Conservation (phyloP, 2,888 invertebrate species). For the Rotaria sp. region DNA sequence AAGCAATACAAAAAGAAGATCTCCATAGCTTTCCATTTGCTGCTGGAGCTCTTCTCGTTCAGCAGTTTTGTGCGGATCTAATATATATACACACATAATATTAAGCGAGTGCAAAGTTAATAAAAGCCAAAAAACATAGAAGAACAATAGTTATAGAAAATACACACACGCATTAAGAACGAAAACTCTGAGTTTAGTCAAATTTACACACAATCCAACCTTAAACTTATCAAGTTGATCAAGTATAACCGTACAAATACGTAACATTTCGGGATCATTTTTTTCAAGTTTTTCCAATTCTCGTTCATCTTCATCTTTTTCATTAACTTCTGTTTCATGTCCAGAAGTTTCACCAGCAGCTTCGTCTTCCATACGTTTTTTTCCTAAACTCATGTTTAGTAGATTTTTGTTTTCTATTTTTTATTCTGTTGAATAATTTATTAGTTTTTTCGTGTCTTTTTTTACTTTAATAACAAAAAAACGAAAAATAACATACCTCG, state of each 20-base stretch:
- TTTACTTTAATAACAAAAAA: not conserved
- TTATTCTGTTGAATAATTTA: not conserved
- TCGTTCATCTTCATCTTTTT: slow-evolving; percentile 63
- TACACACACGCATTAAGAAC: not conserved
- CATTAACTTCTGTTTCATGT: slow-evolving; percentile 50
- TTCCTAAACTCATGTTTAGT: not conserved
- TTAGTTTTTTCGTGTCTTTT: not conserved
- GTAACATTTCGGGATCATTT: slow-evolving; percentile 60
- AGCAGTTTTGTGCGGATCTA: not conserved
- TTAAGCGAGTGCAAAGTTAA: not conserved
- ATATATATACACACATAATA: not conserved
- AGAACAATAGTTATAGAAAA: not conserved
- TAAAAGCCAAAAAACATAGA: slow-evolving; percentile 13
- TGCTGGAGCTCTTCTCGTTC: slow-evolving; percentile 9
- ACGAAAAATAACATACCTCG: slow-evolving; percentile 6
- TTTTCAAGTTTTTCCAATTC: slow-evolving; percentile 68
- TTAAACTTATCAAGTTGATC: slow-evolving; percentile 61
- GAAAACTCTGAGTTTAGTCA: not conserved
- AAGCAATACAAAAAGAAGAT: not conserved
- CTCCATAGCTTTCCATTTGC: slow-evolving; percentile 14
- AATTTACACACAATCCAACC: slow-evolving; percentile 48
- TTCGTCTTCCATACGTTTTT: slow-evolving; percentile 29
- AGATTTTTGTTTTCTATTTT: not conserved
- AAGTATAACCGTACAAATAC: slow-evolving; percentile 49
- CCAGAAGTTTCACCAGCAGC: not conserved